phyloP scores from a whole-genome alignment of 2,113 vertebrate genomes.

The Spilogale gracilis region DNA sequence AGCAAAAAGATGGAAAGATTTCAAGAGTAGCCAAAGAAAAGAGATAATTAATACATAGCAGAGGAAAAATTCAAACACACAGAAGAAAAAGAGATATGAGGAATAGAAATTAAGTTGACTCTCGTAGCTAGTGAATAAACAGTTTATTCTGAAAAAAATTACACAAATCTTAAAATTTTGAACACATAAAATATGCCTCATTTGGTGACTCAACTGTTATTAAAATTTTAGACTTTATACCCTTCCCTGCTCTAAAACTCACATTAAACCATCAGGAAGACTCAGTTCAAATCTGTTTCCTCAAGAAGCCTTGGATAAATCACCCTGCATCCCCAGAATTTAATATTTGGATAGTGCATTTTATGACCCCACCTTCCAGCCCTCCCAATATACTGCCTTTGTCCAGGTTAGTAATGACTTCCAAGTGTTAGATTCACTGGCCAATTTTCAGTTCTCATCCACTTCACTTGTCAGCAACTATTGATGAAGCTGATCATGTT shows the following conservation, averaged over 20 bases:
- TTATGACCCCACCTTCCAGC: neutral
- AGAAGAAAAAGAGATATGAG: conserved; percentile 1
- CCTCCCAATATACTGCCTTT: neutral
- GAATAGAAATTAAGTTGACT: conserved; percentile 2
- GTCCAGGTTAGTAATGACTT: neutral
- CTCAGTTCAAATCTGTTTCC: neutral
- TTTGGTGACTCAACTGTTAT: neutral
- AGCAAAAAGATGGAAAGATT: neutral
- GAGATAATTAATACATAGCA: neutral
- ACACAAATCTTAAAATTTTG: neutral
- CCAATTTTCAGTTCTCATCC: neutral
- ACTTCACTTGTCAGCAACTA: neutral
- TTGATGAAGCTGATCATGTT: neutral
- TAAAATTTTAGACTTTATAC: neutral
- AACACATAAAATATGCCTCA: neutral
- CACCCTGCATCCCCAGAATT: neutral
- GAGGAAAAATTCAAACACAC: neutral
- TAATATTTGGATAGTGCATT: neutral
- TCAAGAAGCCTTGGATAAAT: neutral
- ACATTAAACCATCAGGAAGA: neutral
- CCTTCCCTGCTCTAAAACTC: neutral
- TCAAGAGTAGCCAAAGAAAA: neutral
- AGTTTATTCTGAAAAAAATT: neutral
- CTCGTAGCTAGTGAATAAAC: neutral
- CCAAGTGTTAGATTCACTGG: neutral